These are phyloP conservation scores for Myiagra hebetior DNA, from an alignment of 2,113 vertebrate species.

Conservation along the genomic window DNA sequence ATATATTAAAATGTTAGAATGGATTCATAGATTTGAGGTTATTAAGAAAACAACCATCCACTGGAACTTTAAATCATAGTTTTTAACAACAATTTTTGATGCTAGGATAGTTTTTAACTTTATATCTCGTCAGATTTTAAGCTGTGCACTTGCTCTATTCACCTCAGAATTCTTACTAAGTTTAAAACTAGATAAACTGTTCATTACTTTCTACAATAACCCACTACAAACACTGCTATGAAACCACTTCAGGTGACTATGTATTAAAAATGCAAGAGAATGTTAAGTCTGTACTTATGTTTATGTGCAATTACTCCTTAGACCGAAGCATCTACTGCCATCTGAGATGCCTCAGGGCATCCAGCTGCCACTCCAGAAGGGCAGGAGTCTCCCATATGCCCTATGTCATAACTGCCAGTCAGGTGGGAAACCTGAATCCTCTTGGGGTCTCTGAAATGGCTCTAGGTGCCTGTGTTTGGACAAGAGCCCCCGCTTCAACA, in stretches of 20 bases:
- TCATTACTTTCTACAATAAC: neutral
- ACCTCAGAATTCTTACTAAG: neutral
- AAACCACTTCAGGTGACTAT: neutral
- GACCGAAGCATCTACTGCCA: neutral
- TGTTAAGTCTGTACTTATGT: neutral
- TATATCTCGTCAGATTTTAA: neutral
- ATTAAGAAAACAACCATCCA: neutral
- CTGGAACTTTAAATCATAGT: neutral
- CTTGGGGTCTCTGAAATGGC: neutral
- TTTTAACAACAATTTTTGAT: neutral
- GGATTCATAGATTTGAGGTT: slow-evolving; percentile 15
- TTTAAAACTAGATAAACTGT: neutral
- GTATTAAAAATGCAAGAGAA: neutral
- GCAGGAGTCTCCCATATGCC: neutral
- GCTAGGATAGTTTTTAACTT: neutral
- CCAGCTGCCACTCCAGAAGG: slow-evolving; percentile 17
- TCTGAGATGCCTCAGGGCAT: neutral
- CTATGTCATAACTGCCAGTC: neutral
- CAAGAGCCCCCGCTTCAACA: neutral
- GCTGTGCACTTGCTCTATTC: neutral
- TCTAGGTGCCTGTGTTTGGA: neutral
- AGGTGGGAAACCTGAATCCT: neutral
- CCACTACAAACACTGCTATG: neutral
- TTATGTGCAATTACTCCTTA: neutral
- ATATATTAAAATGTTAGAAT: slow-evolving; percentile 43